Evolutionary conservation across 2,113 vertebrate species (phyloP).

Genomic region (Salminus brasiliensis): DNA sequence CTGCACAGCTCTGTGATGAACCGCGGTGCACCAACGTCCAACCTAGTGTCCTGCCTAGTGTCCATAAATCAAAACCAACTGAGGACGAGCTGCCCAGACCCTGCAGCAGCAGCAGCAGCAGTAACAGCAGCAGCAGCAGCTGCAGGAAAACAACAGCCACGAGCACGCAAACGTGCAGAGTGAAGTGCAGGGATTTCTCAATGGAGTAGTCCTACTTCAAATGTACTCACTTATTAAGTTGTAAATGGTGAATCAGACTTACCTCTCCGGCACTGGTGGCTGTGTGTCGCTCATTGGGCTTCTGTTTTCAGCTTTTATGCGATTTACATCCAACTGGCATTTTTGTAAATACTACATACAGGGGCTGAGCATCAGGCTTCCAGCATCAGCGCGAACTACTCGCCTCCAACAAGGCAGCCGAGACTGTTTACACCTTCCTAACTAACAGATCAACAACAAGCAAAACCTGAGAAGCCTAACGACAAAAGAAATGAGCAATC

Average conservation of each 20-base stretch:
- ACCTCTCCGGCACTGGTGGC: slow-evolving; percentile 94
- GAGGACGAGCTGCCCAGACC: not conserved
- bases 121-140: not conserved
- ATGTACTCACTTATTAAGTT: no score
- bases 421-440: not conserved
- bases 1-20: not conserved
- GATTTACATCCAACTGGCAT: slow-evolving; percentile 89
- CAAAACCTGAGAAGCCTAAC: no score
- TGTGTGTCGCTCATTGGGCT: slow-evolving; percentile 99
- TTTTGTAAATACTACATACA: slow-evolving; percentile 72
- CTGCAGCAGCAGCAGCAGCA: not conserved
- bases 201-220: no score
- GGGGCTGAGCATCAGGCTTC: slow-evolving; percentile 63
- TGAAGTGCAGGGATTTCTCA: not conserved
- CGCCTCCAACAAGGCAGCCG: not conserved
- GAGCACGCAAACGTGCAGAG: not conserved
- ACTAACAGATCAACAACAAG: not conserved
- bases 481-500: no score
- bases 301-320: slow-evolving; percentile 78
- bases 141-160: not conserved
- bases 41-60: not conserved
- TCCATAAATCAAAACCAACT: not conserved
- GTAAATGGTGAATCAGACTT: slow-evolving; percentile 37
- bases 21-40: not conserved
- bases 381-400: not conserved